Evolutionary conservation across 2,113 vertebrate genomes (phyloP).

Genomic region (Meriones unguiculatus): DNA sequence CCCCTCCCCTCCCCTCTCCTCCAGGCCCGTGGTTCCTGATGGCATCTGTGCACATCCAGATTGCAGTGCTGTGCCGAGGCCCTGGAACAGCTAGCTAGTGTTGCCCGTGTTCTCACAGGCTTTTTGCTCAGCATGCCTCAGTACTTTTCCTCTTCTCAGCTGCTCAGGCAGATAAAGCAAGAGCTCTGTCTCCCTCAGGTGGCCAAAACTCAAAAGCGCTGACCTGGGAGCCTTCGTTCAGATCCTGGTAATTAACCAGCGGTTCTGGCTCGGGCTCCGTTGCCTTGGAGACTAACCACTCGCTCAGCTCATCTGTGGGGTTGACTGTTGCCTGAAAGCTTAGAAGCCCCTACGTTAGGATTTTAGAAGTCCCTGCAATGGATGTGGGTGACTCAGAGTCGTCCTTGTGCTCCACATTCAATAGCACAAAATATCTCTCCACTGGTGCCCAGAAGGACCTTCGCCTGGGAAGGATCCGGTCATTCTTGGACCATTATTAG

Average conservation of each 20-base stretch:
- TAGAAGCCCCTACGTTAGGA: not conserved
- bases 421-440: rapidly evolving
- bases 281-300: not conserved
- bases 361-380: not conserved
- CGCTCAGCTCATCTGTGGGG: rapidly evolving
- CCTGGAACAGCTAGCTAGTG: not conserved
- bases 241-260: not conserved
- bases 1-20: rapidly evolving
- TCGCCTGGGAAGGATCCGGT: not conserved
- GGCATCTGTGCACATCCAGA: not conserved
- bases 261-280: not conserved
- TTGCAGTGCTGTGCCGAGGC: not conserved
- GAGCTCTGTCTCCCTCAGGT: constrained; percentile 59
- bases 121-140: not conserved
- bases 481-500: not conserved
- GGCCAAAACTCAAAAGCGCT: not conserved
- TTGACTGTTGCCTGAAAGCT: not conserved
- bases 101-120: not conserved
- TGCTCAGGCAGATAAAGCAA: not conserved
- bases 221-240: not conserved
- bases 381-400: rapidly evolving
- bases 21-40: not conserved
- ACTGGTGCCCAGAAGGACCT: not conserved
- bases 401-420: not conserved
- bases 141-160: constrained; percentile 69